Evolutionary conservation across 2,888 invertebrate genomes (phyloP).

Genomic region (Troides helena): DNA sequence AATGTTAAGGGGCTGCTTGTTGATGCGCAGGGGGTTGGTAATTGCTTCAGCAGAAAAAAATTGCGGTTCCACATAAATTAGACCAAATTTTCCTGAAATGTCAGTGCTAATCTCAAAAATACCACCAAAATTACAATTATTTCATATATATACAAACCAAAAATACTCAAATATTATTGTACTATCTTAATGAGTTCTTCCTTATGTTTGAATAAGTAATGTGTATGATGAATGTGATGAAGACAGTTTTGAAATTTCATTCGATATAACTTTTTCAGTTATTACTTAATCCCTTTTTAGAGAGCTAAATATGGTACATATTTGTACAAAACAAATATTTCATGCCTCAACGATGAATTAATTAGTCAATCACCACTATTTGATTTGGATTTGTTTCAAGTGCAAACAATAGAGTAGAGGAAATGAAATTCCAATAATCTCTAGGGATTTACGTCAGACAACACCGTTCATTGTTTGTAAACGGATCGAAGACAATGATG

Average conservation of each 20-base stretch:
- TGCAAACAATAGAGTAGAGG: slow-evolving; percentile 18
- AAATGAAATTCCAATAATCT: slow-evolving; percentile 19
- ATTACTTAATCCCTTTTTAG: background rate
- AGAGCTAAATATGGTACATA: background rate
- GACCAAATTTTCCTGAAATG: slow-evolving; percentile 4
- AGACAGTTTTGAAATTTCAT: too few relatives aligned
- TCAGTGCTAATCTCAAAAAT: background rate
- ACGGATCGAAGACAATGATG: slow-evolving; percentile 11
- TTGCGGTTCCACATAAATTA: slow-evolving; percentile 11
- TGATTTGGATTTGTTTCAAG: slow-evolving; percentile 19
- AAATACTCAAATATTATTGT: too few relatives aligned
- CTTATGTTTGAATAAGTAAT: too few relatives aligned
- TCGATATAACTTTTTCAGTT: too few relatives aligned
- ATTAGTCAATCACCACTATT: slow-evolving; percentile 17
- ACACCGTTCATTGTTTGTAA: slow-evolving; percentile 21
- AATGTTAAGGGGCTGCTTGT: slow-evolving; percentile 73
- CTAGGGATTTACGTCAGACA: slow-evolving; percentile 18
- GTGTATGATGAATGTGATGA: too few relatives aligned
- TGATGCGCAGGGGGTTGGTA: slow-evolving; percentile 40
- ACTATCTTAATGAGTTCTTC: too few relatives aligned
- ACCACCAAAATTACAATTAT: too few relatives aligned
- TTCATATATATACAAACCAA: too few relatives aligned
- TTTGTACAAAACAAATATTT: background rate
- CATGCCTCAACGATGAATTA: slow-evolving; percentile 7
- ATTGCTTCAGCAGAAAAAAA: slow-evolving; percentile 17